These are phyloP conservation scores for Lasioglossum marginatum DNA, from an alignment of 2,888 invertebrate genomes.

Conservation along the genomic window DNA sequence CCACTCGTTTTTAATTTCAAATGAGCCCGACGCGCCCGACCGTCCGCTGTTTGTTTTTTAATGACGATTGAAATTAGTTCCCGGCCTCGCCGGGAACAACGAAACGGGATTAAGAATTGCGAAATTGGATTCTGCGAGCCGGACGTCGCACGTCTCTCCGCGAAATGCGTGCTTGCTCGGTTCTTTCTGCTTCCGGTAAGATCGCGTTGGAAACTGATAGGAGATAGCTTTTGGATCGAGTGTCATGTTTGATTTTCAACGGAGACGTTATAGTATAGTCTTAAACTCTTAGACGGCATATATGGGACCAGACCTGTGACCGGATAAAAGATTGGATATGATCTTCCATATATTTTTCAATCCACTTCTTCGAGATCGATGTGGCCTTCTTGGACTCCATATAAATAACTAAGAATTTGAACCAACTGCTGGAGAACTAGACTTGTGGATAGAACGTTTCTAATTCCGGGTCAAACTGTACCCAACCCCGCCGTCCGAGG, in stretches of 20 bases:
- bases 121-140: constrained; percentile 8
- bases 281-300: too few species aligned
- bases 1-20: constrained; percentile 54
- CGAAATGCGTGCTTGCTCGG: background rate
- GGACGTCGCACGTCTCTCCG: background rate
- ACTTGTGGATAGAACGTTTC: too few species aligned
- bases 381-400: too few species aligned
- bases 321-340: too few species aligned
- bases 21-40: constrained; percentile 18
- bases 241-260: background rate
- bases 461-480: too few species aligned
- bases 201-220: background rate
- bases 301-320: too few species aligned
- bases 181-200: background rate
- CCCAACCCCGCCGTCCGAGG: background rate
- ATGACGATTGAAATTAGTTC: constrained; percentile 51
- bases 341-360: too few species aligned
- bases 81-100: background rate
- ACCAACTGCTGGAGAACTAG: too few species aligned
- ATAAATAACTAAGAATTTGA: too few species aligned
- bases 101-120: constrained; percentile 10
- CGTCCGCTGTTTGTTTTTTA: constrained; percentile 46
- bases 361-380: too few species aligned
- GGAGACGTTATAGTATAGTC: background rate
- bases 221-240: background rate